These are phyloP conservation scores for Sprattus sprattus DNA, from an alignment of 2,113 vertebrate species.

Conservation along the genomic window DNA sequence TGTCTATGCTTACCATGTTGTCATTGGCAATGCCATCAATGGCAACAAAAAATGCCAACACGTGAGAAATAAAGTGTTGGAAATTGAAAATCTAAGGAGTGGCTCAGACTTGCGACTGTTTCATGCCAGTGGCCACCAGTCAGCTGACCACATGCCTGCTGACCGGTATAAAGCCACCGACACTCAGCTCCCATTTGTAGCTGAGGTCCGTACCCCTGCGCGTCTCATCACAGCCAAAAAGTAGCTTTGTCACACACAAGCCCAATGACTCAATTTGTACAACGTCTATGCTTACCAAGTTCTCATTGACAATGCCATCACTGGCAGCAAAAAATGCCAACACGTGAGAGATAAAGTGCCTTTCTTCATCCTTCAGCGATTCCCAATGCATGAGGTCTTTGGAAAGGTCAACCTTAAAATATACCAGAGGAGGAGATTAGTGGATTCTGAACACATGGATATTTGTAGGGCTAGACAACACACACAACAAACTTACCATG, in stretches of 20 bases:
- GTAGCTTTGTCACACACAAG: neutral
- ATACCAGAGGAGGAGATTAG: neutral
- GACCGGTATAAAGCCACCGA: constrained; percentile 39
- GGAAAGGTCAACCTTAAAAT: constrained; percentile 88
- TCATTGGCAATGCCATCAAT: constrained; percentile 98
- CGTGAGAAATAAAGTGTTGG: constrained; percentile 90
- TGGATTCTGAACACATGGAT: neutral
- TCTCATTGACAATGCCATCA: constrained; percentile 97
- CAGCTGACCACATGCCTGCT: constrained; percentile 56
- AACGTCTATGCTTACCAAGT: constrained; percentile 79
- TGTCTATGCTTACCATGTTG: constrained; percentile 81
- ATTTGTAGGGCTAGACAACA: neutral
- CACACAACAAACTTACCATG: neutral
- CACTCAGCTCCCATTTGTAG: constrained; percentile 75
- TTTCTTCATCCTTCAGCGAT: constrained; percentile 85
- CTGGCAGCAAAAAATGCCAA: constrained; percentile 96
- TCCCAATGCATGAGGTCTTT: constrained; percentile 95
- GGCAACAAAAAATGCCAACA: constrained; percentile 94
- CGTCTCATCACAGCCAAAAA: constrained; percentile 64
- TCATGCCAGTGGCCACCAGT: constrained; percentile 44
- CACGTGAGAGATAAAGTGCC: constrained; percentile 91
- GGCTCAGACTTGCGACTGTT: constrained; percentile 48
- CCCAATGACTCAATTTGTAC: neutral
- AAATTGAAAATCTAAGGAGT: neutral
- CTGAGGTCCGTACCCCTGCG: constrained; percentile 79